Conservation (phyloP, 2,888 invertebrate species). For the Eupithecia subumbrata region DNA sequence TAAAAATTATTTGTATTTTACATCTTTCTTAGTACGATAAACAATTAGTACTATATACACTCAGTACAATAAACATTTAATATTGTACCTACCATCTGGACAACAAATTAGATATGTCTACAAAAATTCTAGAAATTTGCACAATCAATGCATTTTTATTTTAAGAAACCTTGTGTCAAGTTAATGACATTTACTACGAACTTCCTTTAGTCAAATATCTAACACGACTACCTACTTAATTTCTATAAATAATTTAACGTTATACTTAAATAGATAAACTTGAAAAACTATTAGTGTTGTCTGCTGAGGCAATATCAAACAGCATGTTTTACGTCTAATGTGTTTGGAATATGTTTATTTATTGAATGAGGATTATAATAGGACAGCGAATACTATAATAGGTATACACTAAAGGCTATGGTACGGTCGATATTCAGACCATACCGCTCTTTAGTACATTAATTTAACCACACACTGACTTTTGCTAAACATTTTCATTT, state of each 20-base stretch:
- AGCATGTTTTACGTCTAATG: neutral
- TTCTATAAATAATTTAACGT: neutral
- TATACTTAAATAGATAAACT: neutral
- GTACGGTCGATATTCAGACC: too few species aligned
- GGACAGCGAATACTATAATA: neutral
- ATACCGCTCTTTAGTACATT: too few species aligned
- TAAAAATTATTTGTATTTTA: too few species aligned
- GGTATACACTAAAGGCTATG: neutral
- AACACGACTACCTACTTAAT: slow-evolving; percentile 26
- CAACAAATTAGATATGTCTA: neutral
- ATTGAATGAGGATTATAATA: neutral
- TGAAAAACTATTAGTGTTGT: neutral
- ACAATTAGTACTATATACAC: neutral
- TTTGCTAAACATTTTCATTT: too few species aligned
- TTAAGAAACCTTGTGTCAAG: neutral
- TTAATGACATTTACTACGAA: neutral
- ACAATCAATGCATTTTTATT: neutral
- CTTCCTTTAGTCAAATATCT: slow-evolving; percentile 13
- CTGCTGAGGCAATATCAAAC: neutral
- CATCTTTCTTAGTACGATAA: neutral
- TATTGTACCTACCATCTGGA: neutral
- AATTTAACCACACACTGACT: too few species aligned
- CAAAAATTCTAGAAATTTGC: neutral
- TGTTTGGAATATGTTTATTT: neutral
- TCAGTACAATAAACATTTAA: neutral